Percentiles rank a stretch among this genome's conserved stretches.
These are phyloP conservation scores for Microdon myrmicae DNA, from an alignment of 2,888 invertebrate genomes.

Conservation along the genomic window DNA sequence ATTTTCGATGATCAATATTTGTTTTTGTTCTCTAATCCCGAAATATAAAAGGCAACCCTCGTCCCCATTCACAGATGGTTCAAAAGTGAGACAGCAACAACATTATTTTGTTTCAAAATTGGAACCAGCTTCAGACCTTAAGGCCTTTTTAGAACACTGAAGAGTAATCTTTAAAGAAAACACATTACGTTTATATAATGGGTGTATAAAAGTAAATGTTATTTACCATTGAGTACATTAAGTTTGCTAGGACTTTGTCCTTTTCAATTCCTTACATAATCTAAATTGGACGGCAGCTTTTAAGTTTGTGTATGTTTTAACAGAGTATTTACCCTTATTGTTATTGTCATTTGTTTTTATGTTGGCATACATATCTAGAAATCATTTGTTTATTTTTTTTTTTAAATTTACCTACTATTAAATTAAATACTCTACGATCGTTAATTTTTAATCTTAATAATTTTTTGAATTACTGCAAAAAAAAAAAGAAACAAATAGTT, in stretches of 20 bases:
- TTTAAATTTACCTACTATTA: slow-evolving; percentile 16
- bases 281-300: slow-evolving; percentile 43
- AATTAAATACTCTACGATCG: too few relatives aligned
- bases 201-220: slow-evolving; percentile 44
- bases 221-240: slow-evolving; percentile 51
- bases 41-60: too few relatives aligned
- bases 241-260: slow-evolving; percentile 25
- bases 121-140: too few relatives aligned
- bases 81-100: too few relatives aligned
- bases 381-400: slow-evolving; percentile 1
- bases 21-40: too few relatives aligned
- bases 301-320: slow-evolving; percentile 27
- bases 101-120: too few relatives aligned
- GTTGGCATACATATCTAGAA: slow-evolving; percentile 15
- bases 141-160: too few relatives aligned
- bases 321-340: too few relatives aligned
- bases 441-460: too few relatives aligned
- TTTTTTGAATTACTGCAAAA: too few relatives aligned
- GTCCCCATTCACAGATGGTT: too few relatives aligned
- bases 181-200: neutral
- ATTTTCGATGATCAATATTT: too few relatives aligned
- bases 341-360: slow-evolving; percentile 5
- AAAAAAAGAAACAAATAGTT: slow-evolving; percentile 14
- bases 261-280: slow-evolving; percentile 32
- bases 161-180: slow-evolving; percentile 5